A percentile compares a stretch with the other conserved stretches of the same genome.
These are phyloP conservation scores for Drosophila lacteicornis DNA, from an alignment of 1,140 invertebrate species.

Conservation along the genomic window DNA sequence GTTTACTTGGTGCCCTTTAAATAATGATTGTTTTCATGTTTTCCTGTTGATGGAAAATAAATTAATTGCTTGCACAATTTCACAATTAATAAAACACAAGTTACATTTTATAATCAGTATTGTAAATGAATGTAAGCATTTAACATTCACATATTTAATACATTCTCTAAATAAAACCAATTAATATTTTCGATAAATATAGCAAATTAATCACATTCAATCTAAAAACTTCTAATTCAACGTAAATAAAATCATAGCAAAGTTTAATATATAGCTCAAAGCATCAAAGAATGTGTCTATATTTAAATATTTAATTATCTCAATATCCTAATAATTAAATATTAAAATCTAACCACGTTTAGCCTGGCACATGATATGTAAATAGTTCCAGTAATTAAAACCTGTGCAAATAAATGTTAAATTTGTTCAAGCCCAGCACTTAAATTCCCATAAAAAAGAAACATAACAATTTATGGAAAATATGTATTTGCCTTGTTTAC, in stretches of 20 bases:
- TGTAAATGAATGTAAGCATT: no score
- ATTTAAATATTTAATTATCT: not conserved
- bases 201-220: not conserved
- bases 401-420: not conserved
- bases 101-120: no score
- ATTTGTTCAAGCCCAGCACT: not conserved
- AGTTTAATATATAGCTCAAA: not conserved
- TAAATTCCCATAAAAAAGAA: not conserved
- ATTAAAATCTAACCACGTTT: conserved; percentile 1
- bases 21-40: no score
- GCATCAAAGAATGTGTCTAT: not conserved
- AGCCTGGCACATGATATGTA: not conserved
- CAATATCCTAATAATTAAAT: not conserved
- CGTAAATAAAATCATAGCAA: not conserved
- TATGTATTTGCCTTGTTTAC: conserved; percentile 16
- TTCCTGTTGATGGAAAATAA: no score
- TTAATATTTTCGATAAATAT: no score
- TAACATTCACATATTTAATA: no score
- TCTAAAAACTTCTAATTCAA: not conserved
- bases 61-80: no score
- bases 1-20: no score
- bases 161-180: no score
- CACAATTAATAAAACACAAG: no score
- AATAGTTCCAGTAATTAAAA: conserved; percentile 20
- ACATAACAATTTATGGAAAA: not conserved